Percentiles rank a stretch among this genome's conserved stretches.
These are phyloP conservation scores for Cheilosia vulpina DNA, from an alignment of 2,888 invertebrate genomes.

Conservation along the genomic window DNA sequence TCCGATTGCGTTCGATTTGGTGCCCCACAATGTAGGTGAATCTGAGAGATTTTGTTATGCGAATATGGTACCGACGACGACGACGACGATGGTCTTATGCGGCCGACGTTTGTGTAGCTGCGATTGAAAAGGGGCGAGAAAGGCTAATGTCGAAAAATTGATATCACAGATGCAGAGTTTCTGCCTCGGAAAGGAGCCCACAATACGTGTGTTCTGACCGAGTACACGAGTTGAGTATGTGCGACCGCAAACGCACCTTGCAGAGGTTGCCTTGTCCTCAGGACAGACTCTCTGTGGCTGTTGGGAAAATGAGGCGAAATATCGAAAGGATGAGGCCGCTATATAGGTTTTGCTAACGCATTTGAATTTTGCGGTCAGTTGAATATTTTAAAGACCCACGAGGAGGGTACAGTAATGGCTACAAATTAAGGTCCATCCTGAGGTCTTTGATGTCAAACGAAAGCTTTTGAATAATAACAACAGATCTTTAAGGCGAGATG, in stretches of 20 bases:
- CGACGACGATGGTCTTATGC: constrained; percentile 36
- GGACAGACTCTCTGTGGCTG: constrained; percentile 31
- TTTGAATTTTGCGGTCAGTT: constrained; percentile 30
- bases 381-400: not conserved
- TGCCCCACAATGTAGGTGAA: constrained; percentile 61
- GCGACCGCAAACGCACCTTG: constrained; percentile 63
- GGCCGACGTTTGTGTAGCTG: constrained; percentile 44
- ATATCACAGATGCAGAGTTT: constrained; percentile 62
- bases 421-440: not conserved
- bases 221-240: constrained; percentile 58
- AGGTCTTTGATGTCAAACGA: not conserved
- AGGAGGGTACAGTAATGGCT: constrained; percentile 27
- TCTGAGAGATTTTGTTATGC: constrained; percentile 45
- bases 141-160: constrained; percentile 67
- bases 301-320: constrained; percentile 4
- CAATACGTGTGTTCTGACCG: constrained; percentile 48
- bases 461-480: too few relatives aligned
- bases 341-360: not conserved
- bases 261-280: constrained; percentile 45
- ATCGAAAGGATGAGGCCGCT: constrained; percentile 7
- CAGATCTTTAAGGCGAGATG: too few relatives aligned
- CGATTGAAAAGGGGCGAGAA: constrained; percentile 67
- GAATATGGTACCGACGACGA: constrained; percentile 61
- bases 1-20: constrained; percentile 69
- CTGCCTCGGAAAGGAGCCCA: constrained; percentile 27